phyloP scores from a whole-genome alignment of 2,888 invertebrate species.

The Cryptus viduatorius region DNA sequence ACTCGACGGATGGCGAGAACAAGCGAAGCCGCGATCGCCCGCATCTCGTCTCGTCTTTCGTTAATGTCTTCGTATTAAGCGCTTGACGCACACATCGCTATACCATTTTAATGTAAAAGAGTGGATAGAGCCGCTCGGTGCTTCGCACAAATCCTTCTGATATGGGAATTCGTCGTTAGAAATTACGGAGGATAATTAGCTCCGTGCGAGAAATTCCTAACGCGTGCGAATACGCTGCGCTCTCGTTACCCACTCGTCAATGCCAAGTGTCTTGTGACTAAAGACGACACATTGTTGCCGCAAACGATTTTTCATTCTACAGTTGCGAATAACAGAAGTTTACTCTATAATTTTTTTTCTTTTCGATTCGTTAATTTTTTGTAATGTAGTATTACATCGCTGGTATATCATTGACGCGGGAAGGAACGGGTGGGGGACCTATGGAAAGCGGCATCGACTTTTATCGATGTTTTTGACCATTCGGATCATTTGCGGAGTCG shows the following conservation, averaged over 20 bases:
- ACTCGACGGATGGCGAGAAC: constrained; percentile 50
- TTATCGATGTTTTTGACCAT: too few species aligned
- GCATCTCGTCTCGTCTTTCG: constrained; percentile 18
- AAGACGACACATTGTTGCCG: background rate
- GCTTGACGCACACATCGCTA: background rate
- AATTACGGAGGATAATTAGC: constrained; percentile 1
- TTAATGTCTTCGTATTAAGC: constrained; percentile 7
- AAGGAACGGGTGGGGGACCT: too few species aligned
- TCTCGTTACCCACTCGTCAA: constrained; percentile 37
- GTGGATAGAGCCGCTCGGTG: background rate
- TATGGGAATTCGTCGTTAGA: constrained; percentile 29
- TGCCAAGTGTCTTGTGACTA: constrained; percentile 32
- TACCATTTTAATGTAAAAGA: background rate
- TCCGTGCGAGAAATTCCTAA: constrained; percentile 22
- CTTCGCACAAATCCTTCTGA: background rate
- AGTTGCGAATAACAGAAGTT: background rate
- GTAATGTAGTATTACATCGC: too few species aligned
- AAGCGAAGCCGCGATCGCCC: constrained; percentile 19
- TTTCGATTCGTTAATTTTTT: too few species aligned
- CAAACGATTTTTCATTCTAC: constrained; percentile 5
- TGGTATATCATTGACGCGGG: too few species aligned
- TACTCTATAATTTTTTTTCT: too few species aligned
- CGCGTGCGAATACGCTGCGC: constrained; percentile 13
- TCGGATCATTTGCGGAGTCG: too few species aligned
- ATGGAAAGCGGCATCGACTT: too few species aligned